Percentiles rank a stretch among this genome's conserved stretches.
Conservation (phyloP, 2,113 vertebrate species). For the Tringa solitaria region DNA sequence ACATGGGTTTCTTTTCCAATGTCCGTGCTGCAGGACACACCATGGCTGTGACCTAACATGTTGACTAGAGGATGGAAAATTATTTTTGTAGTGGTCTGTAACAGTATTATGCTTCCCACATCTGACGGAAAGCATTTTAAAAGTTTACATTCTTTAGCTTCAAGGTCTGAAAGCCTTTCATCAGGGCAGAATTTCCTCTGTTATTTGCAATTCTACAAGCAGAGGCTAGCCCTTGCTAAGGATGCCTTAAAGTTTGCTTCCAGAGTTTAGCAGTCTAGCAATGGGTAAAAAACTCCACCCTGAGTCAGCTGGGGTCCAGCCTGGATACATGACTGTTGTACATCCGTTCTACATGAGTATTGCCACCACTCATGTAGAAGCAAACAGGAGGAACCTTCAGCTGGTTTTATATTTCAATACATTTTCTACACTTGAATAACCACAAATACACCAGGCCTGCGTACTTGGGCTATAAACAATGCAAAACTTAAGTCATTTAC, state of each 20-base stretch:
- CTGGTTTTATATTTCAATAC: background rate
- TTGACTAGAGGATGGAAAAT: background rate
- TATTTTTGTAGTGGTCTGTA: background rate
- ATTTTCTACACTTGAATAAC: background rate
- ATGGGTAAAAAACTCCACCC: background rate
- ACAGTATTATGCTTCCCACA: background rate
- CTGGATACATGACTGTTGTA: too few relatives aligned
- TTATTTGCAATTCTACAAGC: background rate
- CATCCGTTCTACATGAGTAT: too few relatives aligned
- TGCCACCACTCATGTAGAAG: fast-evolving
- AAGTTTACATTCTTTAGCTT: background rate
- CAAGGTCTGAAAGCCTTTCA: background rate
- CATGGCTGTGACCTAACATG: background rate
- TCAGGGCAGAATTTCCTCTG: background rate
- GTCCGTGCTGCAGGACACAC: background rate
- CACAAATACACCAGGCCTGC: background rate
- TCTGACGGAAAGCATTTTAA: background rate
- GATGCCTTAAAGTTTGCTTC: background rate
- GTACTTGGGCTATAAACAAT: background rate
- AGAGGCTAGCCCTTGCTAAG: background rate
- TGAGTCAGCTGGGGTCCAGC: background rate
- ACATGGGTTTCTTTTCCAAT: background rate
- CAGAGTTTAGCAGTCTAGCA: background rate
- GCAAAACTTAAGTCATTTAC: background rate
- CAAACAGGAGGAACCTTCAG: background rate